Base-by-base conservation (phyloP, 2,888 invertebrate species). In the Caenorhabditis sp. region DNA sequence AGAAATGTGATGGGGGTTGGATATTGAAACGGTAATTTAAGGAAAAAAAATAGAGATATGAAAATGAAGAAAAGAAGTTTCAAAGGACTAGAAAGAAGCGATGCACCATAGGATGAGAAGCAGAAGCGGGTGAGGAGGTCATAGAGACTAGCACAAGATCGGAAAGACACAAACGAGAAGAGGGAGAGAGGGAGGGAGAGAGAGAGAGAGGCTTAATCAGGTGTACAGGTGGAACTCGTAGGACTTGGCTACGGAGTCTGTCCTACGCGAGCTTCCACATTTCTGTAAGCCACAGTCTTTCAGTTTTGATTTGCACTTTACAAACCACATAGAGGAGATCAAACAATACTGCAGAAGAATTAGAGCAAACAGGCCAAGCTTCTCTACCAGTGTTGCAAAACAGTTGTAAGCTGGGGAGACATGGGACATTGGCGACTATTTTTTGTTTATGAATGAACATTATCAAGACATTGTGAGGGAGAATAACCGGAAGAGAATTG, bases 221-320 rank as follows among this genome's bases (percentile, higher is more conserved):
- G 73, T 73, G 48, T 73, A 73, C 26, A 73, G 27, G 43, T 73
- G 65, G 26, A 73, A 66, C 52, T 73, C 73, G 59, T 73, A 73
- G 15, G 73, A 73, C 48, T 58, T 65, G 11, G 65, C 73, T 20
- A 65, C 45, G 11, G 73, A 59, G 30, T 72, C 72, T n/a, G 37
- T 30, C 52, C 43, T 72, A 41, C 72, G 72, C 41, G 48, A 48
- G 22, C 35, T 58, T n/a, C n/a, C n/a, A n/a, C n/a, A n/a, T 59
- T 50, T 58, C 73, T 73, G 65, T 30, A 73, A 65, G 4, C 15
- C 11, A 35, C 4, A 53, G 35, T 13, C 13, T 9, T 13, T 45
- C 35, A 35, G 24, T 26, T 17, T 6, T 2, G 26, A 35, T 62
- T 62, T 62, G 62, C 39, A 62, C 50, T 39, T 48, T 48, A 35